Percentiles rank a stretch among this genome's conserved stretches.
Conservation (phyloP, 2,888 invertebrate genomes). For the Serripes groenlandicus region DNA sequence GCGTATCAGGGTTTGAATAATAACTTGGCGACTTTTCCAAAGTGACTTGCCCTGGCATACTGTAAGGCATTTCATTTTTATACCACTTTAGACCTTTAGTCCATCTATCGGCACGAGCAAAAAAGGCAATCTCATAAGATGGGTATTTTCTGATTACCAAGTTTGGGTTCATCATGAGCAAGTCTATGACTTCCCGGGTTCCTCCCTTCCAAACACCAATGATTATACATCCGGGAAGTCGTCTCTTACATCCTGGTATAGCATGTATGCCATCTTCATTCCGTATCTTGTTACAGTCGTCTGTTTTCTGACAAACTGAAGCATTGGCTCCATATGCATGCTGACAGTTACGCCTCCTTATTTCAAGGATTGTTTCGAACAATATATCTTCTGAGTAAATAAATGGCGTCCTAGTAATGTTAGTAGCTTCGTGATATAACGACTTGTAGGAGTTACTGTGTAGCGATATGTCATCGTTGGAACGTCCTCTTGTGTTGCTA, state of each 20-base stretch:
- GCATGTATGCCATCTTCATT: no score
- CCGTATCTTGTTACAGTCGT: no score
- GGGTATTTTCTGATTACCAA: constrained; percentile 93
- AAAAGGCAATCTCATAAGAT: constrained; percentile 96
- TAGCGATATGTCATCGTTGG: no score
- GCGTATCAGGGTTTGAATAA: constrained; percentile 97
- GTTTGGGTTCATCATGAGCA: constrained; percentile 87
- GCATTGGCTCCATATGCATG: no score
- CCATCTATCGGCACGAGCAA: constrained; percentile 94
- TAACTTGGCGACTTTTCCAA: constrained; percentile 99
- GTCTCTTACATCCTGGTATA: not conserved
- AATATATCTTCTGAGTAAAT: no score
- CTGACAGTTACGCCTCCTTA: no score
- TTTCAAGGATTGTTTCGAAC: no score
- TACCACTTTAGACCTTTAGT: constrained; percentile 97
- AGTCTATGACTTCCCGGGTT: constrained; percentile 86
- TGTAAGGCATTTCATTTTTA: constrained; percentile 93
- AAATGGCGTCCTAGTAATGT: no score
- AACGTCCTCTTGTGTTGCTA: no score
- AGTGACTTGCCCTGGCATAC: constrained; percentile 94
- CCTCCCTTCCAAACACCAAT: constrained; percentile 86
- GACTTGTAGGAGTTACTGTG: no score
- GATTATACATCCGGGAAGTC: constrained; percentile 85
- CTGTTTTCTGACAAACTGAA: no score
- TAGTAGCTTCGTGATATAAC: no score